Conservation (phyloP, 2,113 vertebrate species). For the Synodontis membranacea region DNA sequence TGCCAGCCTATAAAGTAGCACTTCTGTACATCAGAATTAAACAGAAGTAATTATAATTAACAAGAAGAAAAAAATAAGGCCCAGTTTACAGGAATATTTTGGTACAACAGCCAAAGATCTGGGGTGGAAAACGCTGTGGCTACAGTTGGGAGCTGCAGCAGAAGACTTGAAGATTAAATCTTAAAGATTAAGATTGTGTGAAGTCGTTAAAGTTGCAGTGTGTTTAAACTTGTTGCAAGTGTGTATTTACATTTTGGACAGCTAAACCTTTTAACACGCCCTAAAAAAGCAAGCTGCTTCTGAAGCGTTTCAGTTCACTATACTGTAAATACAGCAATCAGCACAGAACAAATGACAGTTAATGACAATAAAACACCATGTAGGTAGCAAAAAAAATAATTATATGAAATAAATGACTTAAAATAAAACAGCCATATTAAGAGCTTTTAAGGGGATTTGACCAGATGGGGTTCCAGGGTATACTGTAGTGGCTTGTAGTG, state of each 20-base stretch:
- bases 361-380: too few relatives aligned
- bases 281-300: neutral
- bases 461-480: too few relatives aligned
- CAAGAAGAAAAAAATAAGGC: neutral
- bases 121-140: neutral
- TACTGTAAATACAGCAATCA: neutral
- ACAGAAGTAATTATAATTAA: neutral
- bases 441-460: too few relatives aligned
- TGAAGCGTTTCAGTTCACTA: neutral
- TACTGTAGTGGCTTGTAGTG: too few relatives aligned
- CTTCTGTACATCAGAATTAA: neutral
- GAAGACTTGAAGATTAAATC: neutral
- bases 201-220: neutral
- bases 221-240: neutral
- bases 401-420: too few relatives aligned
- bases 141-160: neutral
- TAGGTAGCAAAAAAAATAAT: too few relatives aligned
- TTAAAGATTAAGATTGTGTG: too few relatives aligned
- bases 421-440: too few relatives aligned
- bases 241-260: neutral
- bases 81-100: neutral
- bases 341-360: too few relatives aligned
- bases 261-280: neutral
- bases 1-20: neutral
- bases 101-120: neutral